phyloP scores from a whole-genome alignment of 2,113 vertebrate genomes.

The Sialia sialis region DNA sequence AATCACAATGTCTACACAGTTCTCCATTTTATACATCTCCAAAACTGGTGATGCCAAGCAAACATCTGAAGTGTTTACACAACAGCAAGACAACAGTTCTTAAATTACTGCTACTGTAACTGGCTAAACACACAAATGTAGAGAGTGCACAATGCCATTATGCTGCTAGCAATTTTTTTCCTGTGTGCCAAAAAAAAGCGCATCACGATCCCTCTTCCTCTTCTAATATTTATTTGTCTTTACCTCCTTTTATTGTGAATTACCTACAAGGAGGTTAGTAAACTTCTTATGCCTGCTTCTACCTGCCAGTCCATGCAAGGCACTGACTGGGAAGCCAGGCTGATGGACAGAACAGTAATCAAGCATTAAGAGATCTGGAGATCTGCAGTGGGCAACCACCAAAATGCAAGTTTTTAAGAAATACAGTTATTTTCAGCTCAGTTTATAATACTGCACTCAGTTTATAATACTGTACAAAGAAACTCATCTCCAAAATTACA shows the following conservation, averaged over 20 bases:
- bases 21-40: constrained; percentile 16
- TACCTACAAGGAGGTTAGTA: not conserved
- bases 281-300: not conserved
- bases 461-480: not conserved
- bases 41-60: not conserved
- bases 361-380: not conserved
- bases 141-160: not conserved
- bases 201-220: not conserved
- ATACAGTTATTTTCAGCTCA: not conserved
- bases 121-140: constrained; percentile 7
- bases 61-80: constrained; percentile 34
- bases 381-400: not conserved
- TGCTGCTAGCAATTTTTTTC: not conserved
- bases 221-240: not conserved
- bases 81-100: constrained; percentile 44
- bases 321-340: not conserved
- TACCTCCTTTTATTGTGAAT: not conserved
- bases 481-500: not conserved
- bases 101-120: constrained; percentile 33
- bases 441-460: not conserved
- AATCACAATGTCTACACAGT: constrained; percentile 22
- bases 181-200: not conserved
- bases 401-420: not conserved
- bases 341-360: not conserved
- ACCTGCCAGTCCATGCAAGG: not conserved